These are phyloP conservation scores for Trichonephila clavipes DNA, from an alignment of 1,140 invertebrate genomes.

Conservation along the genomic window DNA sequence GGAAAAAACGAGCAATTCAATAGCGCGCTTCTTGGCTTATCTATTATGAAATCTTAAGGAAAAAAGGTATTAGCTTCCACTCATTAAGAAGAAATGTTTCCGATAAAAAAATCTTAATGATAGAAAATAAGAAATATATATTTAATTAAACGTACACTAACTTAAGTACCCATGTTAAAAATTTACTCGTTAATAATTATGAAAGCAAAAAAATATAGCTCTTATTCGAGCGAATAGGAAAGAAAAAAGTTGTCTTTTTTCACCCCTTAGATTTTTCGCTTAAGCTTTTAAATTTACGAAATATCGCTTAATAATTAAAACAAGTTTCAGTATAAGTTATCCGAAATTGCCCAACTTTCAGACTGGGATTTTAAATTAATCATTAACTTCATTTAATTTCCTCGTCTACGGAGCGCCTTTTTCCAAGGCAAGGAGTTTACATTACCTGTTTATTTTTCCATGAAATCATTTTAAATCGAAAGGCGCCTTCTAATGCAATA, in stretches of 20 bases:
- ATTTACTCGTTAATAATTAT: constrained; percentile 42
- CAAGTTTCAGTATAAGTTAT: constrained; percentile 25
- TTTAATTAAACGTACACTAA: constrained; percentile 41
- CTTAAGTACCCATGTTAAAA: constrained; percentile 51
- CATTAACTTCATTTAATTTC: neutral
- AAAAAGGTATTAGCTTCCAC: constrained; percentile 1
- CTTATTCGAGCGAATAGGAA: neutral
- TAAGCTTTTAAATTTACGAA: constrained; percentile 35
- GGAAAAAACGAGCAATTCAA: neutral
- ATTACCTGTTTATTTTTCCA: neutral
- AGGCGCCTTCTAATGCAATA: neutral
- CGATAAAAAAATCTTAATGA: neutral
- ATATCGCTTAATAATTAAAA: constrained; percentile 40
- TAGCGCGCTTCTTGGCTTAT: neutral
- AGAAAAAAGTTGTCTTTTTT: neutral
- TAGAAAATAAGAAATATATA: constrained; percentile 37
- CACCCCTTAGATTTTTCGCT: neutral
- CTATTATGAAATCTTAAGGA: neutral
- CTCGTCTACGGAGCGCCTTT: neutral
- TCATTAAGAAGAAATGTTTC: neutral
- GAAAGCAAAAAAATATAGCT: neutral
- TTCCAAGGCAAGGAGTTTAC: neutral
- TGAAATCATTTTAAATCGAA: constrained; percentile 11
- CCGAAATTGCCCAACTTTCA: constrained; percentile 5
- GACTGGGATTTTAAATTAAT: constrained; percentile 20